Base-by-base conservation (phyloP, 2,888 invertebrate species). In the Nesidiocoris tenuis region DNA sequence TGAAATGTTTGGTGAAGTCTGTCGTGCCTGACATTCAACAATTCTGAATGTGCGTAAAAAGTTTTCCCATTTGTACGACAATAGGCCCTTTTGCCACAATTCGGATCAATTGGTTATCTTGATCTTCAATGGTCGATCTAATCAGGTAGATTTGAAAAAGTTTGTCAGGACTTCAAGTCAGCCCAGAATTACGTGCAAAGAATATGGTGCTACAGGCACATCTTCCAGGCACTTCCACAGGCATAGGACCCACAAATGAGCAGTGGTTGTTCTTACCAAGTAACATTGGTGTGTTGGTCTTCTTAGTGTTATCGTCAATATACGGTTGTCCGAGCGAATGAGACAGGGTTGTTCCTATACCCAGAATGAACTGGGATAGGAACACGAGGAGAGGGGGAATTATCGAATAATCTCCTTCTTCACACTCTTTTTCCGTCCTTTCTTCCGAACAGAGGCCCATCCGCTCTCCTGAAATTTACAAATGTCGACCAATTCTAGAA, bases 251-350 rank as follows among this genome's bases (percentile, higher is more conserved):
- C n/a, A n/a, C n/a, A n/a, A n/a, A n/a, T n/a, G n/a, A n/a, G n/a
- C n/a, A n/a, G n/a, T n/a, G n/a, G n/a, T n/a, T 74, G 75, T 61
- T 67, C 81, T 81, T 82, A 87, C 87, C 87, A 77, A 90, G 82
- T 80, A 90, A 84, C 80, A 89, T 83, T 0, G 90, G 90, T 0
- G 89, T 87, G 79, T 88, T 87, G 17, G 87, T 87, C 81, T 89
- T 88, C 81, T 88, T 87, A 0, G 89, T 87, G 80, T 90, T 90
- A 80, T 90, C 90, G 81, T 90, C 90, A 79, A 90, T 82, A 81
- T 90, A 90, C 0, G 90, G 87, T 81, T 90, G 88, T 0, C 90
- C 90, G 59, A 90, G 83, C 0, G 88, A 87, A 81, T 87, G 90
- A 82, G 89, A 90, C 25, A 90, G 82, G 0, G 89, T 88, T 77